These are phyloP conservation scores for Gallinago nigripennis DNA, from an alignment of 2,797 vertebrate species.

Conservation along the genomic window DNA sequence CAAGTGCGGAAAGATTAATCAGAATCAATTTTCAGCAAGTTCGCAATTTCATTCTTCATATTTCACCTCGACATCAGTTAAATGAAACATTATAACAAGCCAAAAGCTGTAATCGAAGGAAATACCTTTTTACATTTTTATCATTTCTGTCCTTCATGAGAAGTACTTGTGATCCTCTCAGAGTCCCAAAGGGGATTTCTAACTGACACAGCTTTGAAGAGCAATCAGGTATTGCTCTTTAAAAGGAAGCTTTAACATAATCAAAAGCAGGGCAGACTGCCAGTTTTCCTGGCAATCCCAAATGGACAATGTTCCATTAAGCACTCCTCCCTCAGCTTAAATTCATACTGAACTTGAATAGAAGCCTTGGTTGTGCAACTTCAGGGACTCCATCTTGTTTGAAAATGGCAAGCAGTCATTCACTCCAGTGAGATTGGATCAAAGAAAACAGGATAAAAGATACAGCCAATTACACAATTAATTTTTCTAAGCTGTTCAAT, in stretches of 20 bases:
- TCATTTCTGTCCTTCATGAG: not conserved
- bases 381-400: not conserved
- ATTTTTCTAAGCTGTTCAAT: not conserved
- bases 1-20: not conserved
- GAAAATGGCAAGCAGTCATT: not conserved
- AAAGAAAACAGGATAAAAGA: not conserved
- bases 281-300: not conserved
- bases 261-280: not conserved
- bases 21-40: not conserved
- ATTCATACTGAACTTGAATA: not conserved
- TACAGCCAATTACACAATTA: not conserved
- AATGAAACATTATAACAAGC: not conserved
- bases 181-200: not conserved
- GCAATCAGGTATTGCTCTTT: not conserved
- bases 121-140: not conserved
- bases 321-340: not conserved
- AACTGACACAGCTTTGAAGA: not conserved
- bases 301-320: fast-evolving
- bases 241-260: not conserved
- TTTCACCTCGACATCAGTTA: not conserved
- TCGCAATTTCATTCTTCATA: not conserved
- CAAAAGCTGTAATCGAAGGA: not conserved
- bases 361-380: not conserved
- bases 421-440: not conserved
- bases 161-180: not conserved